Evolutionary conservation across 2,797 vertebrate genomes (phyloP).

Genomic region (Pseudomugil tenellus): DNA sequence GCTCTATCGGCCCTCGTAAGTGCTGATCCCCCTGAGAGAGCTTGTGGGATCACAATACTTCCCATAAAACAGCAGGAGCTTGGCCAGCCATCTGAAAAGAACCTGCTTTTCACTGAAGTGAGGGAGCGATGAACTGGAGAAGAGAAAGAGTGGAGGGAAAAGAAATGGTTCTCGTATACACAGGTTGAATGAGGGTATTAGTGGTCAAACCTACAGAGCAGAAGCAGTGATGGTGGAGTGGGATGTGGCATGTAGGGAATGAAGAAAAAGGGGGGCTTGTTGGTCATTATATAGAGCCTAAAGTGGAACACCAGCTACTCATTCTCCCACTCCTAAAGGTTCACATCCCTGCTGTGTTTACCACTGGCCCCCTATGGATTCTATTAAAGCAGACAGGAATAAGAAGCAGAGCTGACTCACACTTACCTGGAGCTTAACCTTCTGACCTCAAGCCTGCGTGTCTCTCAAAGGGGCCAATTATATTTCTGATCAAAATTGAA

Average conservation of each 20-base stretch:
- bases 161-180: conserved; percentile 65
- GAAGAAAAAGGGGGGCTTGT: conserved; percentile 52
- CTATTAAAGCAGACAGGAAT: conserved; percentile 74
- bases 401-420: conserved; percentile 66
- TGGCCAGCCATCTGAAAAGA: conserved; percentile 63
- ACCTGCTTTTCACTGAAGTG: conserved; percentile 64
- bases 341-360: conserved; percentile 74
- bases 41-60: conserved; percentile 77
- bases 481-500: conserved; percentile 60
- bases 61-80: conserved; percentile 78
- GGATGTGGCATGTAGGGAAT: conserved; percentile 65
- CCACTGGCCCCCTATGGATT: conserved; percentile 74
- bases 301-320: conserved; percentile 67
- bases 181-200: conserved; percentile 75
- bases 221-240: conserved; percentile 57
- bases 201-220: conserved; percentile 74
- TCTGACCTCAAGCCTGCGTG: conserved; percentile 69
- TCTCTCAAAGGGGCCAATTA: conserved; percentile 60
- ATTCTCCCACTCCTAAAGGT: conserved; percentile 69
- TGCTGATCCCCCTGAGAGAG: conserved; percentile 70
- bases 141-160: conserved; percentile 47
- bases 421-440: conserved; percentile 82
- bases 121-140: conserved; percentile 62
- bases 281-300: conserved; percentile 75
- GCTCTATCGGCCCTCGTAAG: conserved; percentile 70